Percentiles rank a stretch among this genome's conserved stretches.
Evolutionary conservation across 2,888 invertebrate genomes (phyloP).

Genomic region (Drosophila suboccidentalis): DNA sequence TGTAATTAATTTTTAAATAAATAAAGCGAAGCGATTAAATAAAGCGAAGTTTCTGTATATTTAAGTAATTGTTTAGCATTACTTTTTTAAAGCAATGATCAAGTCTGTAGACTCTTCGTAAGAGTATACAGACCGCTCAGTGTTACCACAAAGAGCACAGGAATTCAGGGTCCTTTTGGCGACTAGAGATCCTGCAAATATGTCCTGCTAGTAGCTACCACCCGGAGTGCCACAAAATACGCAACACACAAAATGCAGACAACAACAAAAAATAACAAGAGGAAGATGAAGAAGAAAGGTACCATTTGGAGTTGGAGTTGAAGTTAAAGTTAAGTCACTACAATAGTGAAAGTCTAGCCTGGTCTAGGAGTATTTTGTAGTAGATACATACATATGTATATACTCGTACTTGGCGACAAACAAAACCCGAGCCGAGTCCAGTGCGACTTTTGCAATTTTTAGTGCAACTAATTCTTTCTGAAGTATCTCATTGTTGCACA

Average conservation of each 20-base stretch:
- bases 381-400: background rate
- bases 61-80: background rate
- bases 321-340: slow-evolving; percentile 6
- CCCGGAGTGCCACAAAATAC: slow-evolving; percentile 60
- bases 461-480: slow-evolving; percentile 82
- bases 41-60: too few relatives aligned
- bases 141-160: slow-evolving; percentile 58
- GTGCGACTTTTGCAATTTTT: slow-evolving; percentile 79
- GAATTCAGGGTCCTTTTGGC: slow-evolving; percentile 54
- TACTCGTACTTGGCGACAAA: slow-evolving; percentile 2
- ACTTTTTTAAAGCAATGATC: background rate
- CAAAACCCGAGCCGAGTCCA: slow-evolving; percentile 38
- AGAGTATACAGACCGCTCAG: slow-evolving; percentile 26
- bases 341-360: slow-evolving; percentile 64
- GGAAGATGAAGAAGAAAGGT: background rate
- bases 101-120: background rate
- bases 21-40: too few relatives aligned
- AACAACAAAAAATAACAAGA: slow-evolving; percentile 17
- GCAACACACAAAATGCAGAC: slow-evolving; percentile 28
- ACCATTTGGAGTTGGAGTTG: background rate
- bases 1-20: too few relatives aligned
- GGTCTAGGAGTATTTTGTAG: slow-evolving; percentile 19
- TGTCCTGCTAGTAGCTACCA: slow-evolving; percentile 29
- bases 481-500: slow-evolving; percentile 82
- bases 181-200: slow-evolving; percentile 18